These are phyloP conservation scores for Trididemnum clinides DNA, from an alignment of 23 tunicate genomes.

Conservation along the genomic window DNA sequence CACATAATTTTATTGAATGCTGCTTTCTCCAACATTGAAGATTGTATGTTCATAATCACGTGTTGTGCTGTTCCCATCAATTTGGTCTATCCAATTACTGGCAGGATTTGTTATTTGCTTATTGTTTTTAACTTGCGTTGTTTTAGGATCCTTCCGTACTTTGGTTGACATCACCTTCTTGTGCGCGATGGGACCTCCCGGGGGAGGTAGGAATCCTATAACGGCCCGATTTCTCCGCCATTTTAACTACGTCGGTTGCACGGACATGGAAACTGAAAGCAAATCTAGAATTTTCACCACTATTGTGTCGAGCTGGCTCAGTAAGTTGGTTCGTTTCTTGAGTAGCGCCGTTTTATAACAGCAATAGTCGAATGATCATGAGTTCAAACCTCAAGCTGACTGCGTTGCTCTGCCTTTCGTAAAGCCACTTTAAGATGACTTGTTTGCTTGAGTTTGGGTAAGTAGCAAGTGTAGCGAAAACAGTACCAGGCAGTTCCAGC, in stretches of 20 bases:
- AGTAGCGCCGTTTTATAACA: not conserved
- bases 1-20: no score
- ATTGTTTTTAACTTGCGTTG: not conserved
- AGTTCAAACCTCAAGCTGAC: no score
- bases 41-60: no score
- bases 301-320: conserved; percentile 85
- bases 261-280: conserved; percentile 78
- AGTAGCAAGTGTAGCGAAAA: no score
- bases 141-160: conserved; percentile 80
- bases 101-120: no score
- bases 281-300: conserved; percentile 86
- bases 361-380: not conserved
- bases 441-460: no score
- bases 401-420: no score
- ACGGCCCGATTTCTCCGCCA: conserved; percentile 94
- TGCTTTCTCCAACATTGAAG: no score
- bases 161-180: conserved; percentile 95
- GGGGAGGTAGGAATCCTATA: conserved; percentile 98
- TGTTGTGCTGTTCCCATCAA: no score
- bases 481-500: no score
- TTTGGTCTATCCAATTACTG: no score
- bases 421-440: no score
- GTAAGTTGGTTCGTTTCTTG: conserved; percentile 32
- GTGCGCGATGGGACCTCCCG: conserved; percentile 99
- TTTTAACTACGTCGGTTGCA: conserved; percentile 88